These are phyloP conservation scores for Sinodicranocentrus sp. DNA, from an alignment of 2,888 invertebrate genomes.

Conservation along the genomic window DNA sequence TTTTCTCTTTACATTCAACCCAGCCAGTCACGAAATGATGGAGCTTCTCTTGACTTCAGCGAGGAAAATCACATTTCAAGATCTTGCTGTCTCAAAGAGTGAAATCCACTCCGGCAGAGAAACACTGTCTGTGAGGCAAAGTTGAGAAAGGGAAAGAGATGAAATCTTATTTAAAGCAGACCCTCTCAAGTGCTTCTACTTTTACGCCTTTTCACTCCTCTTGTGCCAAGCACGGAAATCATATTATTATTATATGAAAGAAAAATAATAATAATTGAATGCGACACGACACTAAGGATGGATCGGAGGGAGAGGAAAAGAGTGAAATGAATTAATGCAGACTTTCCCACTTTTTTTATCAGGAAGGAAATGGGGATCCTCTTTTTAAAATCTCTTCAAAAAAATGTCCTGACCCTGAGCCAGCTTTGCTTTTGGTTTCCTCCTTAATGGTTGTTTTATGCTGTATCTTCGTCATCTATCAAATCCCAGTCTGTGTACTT, in stretches of 20 bases:
- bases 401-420: conserved; percentile 18
- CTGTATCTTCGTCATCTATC: conserved; percentile 53
- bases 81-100: conserved; percentile 42
- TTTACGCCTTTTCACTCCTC: conserved; percentile 53
- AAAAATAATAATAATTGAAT: conserved; percentile 58
- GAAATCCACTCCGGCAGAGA: conserved; percentile 42
- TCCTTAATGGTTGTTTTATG: conserved; percentile 40
- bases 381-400: neutral
- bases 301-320: neutral
- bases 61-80: conserved; percentile 56
- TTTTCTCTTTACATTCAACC: conserved; percentile 17
- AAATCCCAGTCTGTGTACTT: no score
- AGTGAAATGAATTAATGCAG: conserved; percentile 63
- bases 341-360: conserved; percentile 45
- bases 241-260: conserved; percentile 45
- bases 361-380: neutral
- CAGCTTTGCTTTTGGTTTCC: conserved; percentile 27
- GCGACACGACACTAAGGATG: conserved; percentile 34
- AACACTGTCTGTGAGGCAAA: conserved; percentile 9
- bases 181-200: conserved; percentile 56
- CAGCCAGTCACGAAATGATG: conserved; percentile 59
- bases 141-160: conserved; percentile 25
- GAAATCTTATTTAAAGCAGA: conserved; percentile 58
- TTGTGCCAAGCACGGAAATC: conserved; percentile 9
- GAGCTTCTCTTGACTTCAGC: conserved; percentile 50